Base-by-base conservation (phyloP, 1,140 invertebrate species). In the Hycleus phaleratus region DNA sequence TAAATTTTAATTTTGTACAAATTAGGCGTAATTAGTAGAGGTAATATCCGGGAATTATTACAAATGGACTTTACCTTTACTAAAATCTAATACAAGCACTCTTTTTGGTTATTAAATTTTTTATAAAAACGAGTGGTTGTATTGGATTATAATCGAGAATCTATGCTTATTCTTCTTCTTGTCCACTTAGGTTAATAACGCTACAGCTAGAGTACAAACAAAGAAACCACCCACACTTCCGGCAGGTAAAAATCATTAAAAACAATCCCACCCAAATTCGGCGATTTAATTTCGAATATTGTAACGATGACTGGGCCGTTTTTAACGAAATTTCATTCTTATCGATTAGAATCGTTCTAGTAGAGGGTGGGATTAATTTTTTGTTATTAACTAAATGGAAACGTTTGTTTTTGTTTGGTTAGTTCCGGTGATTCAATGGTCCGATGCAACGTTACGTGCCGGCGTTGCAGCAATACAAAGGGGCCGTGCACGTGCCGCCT, bases 181-280 rank as follows among this genome's bases (percentile, higher is more conserved):
- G 50, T 7, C 32, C 4, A 32, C 32, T 67, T 82, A 97, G 94
- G 93, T 96, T 74, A 97, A 97, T 83, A 97, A 96, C 82, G 93
- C 94, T 65, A 97, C 94, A 69, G 93, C 93, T 67, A 85, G 93
- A 81, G 93, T 97, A 75, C 93, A 96, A 85, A 96, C 93, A 73
- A 97, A 97, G 86, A 97, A 97, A 83, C 88, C 91, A 73, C 84
- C 90, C 63, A 83, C 91, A 71, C 85, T 95, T 74, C 92, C 91
- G 68, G 92, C 94, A 83, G 93, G 93, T 95, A 49, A 62, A 44
- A 24, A 46, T 18, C 18, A 18, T 18, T 18, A 18, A 26, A 46
- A 9, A 46, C 32, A 5, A 32, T 32, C 32, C 32, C 32, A 32
- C 32, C 32, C 32, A 32, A 4, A 32, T 5, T 32, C 32, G 32